phyloP scores from a whole-genome alignment of 2,113 vertebrate genomes.

The Tichodroma muraria region DNA sequence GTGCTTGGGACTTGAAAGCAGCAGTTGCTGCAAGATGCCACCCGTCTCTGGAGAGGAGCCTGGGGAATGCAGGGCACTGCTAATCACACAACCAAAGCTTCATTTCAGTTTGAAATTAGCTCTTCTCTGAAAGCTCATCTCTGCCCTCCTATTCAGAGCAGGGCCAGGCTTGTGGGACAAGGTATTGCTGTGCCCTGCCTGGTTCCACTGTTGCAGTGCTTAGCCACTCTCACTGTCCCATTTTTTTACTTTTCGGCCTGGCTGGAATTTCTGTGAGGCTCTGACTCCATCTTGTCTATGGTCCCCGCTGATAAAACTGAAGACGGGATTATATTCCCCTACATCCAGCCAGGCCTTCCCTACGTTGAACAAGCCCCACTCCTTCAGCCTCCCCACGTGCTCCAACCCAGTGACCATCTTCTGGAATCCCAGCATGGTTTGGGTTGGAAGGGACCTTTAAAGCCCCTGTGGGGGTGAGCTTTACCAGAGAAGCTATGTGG shows the following conservation, averaged over 20 bases:
- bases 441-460: background rate
- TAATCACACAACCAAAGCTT: background rate
- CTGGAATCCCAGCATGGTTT: background rate
- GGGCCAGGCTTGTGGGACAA: background rate
- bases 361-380: background rate
- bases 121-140: background rate
- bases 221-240: background rate
- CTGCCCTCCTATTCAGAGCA: background rate
- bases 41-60: background rate
- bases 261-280: background rate
- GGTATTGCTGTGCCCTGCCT: background rate
- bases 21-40: background rate
- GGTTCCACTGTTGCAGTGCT: background rate
- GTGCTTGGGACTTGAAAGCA: slow-evolving; percentile 8
- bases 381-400: background rate
- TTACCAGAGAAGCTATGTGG: accelerated
- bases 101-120: background rate
- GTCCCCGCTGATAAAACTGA: background rate
- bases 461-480: background rate
- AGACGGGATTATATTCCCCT: background rate
- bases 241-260: background rate
- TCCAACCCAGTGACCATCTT: background rate
- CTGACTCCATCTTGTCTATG: background rate
- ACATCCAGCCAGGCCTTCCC: background rate
- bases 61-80: background rate